Conservation (phyloP, 2,797 vertebrate species). For the Characodon lateralis region DNA sequence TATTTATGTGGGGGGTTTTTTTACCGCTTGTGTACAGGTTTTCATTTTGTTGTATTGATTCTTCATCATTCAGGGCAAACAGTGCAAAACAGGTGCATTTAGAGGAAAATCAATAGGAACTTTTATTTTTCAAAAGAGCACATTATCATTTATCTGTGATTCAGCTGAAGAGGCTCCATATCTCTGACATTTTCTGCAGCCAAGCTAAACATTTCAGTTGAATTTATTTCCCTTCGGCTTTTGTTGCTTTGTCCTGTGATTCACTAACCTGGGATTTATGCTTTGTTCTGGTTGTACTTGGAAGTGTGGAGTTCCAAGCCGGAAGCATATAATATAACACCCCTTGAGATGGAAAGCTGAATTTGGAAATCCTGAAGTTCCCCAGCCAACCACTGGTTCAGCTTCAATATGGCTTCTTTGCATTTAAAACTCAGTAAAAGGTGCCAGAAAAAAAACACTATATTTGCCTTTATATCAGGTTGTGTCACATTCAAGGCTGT, state of each 20-base stretch:
- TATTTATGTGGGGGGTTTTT: constrained; percentile 9
- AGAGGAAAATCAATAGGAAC: constrained; percentile 43
- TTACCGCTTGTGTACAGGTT: constrained; percentile 40
- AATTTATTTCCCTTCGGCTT: constrained; percentile 6
- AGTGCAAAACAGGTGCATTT: constrained; percentile 42
- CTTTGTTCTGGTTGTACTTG: not conserved
- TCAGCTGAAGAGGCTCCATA: constrained; percentile 30
- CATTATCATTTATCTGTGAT: constrained; percentile 58
- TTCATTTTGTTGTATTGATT: constrained; percentile 61
- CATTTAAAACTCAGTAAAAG: not conserved
- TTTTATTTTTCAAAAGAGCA: constrained; percentile 45
- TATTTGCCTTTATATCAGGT: not conserved
- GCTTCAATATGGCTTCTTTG: not conserved
- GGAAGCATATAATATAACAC: not conserved
- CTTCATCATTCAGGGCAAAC: constrained; percentile 46
- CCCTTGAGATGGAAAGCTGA: not conserved
- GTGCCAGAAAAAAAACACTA: not conserved
- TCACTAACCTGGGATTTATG: not conserved
- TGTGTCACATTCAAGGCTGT: not conserved
- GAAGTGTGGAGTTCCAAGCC: not conserved
- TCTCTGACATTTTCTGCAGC: constrained; percentile 42
- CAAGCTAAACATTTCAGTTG: constrained; percentile 44
- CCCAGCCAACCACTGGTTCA: not conserved
- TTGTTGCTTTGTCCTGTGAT: constrained; percentile 6
- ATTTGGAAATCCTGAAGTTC: not conserved